phyloP scores from a whole-genome alignment of 2,888 invertebrate genomes.

The Seladonia tumulorum region DNA sequence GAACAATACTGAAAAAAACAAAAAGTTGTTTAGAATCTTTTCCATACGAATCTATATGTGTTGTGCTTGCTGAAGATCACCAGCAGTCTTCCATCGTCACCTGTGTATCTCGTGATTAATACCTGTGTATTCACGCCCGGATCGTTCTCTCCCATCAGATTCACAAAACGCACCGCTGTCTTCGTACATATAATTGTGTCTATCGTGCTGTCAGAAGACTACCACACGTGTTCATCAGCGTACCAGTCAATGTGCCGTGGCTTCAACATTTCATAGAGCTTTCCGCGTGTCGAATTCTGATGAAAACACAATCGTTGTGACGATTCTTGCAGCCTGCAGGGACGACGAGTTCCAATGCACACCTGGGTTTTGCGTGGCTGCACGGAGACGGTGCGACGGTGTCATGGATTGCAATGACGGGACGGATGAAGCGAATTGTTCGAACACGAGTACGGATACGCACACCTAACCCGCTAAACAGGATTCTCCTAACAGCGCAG shows the following conservation, averaged over 20 bases:
- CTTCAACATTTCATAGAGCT: not conserved
- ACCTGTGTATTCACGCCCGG: not conserved
- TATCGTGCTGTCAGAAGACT: not conserved
- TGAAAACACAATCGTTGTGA: constrained; percentile 18
- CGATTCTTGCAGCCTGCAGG: constrained; percentile 87
- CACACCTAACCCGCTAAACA: constrained; percentile 19
- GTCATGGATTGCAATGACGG: constrained; percentile 90
- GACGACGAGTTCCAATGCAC: constrained; percentile 91
- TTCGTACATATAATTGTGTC: not conserved
- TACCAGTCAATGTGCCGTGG: not conserved
- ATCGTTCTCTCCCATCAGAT: not conserved
- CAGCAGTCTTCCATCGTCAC: not conserved
- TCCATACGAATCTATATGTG: not conserved
- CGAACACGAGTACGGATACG: constrained; percentile 63
- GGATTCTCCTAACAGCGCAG: not conserved
- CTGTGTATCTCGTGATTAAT: not conserved
- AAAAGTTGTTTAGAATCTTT: not conserved
- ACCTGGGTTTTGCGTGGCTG: constrained; percentile 88
- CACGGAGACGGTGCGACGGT: constrained; percentile 88
- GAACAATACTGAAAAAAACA: too few relatives aligned
- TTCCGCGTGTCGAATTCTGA: not conserved
- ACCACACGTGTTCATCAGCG: not conserved
- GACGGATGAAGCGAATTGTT: constrained; percentile 90
- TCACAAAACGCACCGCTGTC: not conserved
- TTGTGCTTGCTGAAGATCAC: not conserved